Conservation (phyloP, 2,797 vertebrate genomes). For the Buphagus erythrorhynchus region DNA sequence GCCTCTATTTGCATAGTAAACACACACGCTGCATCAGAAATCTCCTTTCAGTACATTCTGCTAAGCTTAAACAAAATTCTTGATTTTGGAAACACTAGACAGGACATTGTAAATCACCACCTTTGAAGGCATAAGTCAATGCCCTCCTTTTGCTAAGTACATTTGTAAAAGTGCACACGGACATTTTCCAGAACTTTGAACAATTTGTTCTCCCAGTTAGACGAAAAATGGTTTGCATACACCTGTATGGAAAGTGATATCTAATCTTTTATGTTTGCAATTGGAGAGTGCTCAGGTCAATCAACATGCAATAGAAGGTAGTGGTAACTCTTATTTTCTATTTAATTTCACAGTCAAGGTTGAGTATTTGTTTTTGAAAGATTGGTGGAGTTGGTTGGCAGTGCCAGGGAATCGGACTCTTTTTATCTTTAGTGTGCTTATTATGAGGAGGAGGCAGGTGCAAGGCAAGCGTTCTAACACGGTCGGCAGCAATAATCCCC, state of each 20-base stretch:
- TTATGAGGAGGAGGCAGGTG: slow-evolving; percentile 73
- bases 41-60: neutral
- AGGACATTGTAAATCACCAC: slow-evolving; percentile 57
- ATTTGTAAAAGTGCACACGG: slow-evolving; percentile 37
- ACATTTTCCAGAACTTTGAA: slow-evolving; percentile 60
- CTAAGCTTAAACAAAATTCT: slow-evolving; percentile 55
- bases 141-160: slow-evolving; percentile 51
- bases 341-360: slow-evolving; percentile 54
- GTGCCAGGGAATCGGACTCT: slow-evolving; percentile 49
- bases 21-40: neutral
- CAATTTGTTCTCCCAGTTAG: slow-evolving; percentile 27
- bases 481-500: slow-evolving; percentile 51
- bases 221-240: slow-evolving; percentile 62
- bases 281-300: slow-evolving; percentile 61
- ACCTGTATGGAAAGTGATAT: slow-evolving; percentile 76
- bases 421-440: slow-evolving; percentile 52
- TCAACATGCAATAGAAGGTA: slow-evolving; percentile 39
- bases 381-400: slow-evolving; percentile 38
- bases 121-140: slow-evolving; percentile 62
- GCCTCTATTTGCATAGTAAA: neutral
- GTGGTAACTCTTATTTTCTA: slow-evolving; percentile 59
- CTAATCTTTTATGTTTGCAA: slow-evolving; percentile 66
- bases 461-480: slow-evolving; percentile 58
- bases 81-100: slow-evolving; percentile 65
- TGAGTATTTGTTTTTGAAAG: slow-evolving; percentile 66